Evolutionary conservation across 2,888 invertebrate species (phyloP).

Genomic region (Tinea trinotella): DNA sequence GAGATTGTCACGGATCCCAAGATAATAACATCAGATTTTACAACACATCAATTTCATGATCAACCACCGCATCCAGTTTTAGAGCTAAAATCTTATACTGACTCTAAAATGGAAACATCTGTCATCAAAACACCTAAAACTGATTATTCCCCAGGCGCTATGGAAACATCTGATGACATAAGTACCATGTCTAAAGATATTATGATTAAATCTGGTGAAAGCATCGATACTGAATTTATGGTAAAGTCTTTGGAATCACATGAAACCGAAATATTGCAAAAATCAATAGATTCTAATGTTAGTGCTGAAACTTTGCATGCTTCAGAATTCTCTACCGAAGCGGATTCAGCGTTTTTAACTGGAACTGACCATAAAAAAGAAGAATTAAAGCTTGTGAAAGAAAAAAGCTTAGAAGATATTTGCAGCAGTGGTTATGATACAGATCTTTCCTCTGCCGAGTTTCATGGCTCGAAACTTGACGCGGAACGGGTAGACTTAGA

Average conservation of each 20-base stretch:
- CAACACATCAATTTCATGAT: no score
- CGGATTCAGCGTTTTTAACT: constrained; percentile 63
- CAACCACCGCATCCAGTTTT: constrained; percentile 27
- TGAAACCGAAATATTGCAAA: constrained; percentile 64
- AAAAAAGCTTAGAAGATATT: constrained; percentile 76
- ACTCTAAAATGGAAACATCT: constrained; percentile 37
- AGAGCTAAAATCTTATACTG: constrained; percentile 39
- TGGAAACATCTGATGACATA: constrained; percentile 55
- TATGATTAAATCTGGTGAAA: constrained; percentile 68
- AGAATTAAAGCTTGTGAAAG: constrained; percentile 58
- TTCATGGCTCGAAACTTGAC: constrained; percentile 68
- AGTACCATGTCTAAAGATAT: constrained; percentile 59
- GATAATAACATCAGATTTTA: not conserved
- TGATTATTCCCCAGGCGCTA: constrained; percentile 53
- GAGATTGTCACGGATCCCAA: constrained; percentile 29
- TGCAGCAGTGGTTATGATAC: constrained; percentile 79
- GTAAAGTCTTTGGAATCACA: constrained; percentile 66
- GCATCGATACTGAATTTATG: constrained; percentile 65
- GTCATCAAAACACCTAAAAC: constrained; percentile 39
- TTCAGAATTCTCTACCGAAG: constrained; percentile 66
- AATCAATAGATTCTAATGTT: constrained; percentile 67
- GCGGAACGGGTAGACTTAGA: constrained; percentile 63
- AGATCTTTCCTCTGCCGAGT: constrained; percentile 76
- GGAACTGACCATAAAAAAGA: constrained; percentile 46
- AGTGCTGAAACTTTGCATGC: constrained; percentile 67